Conservation (phyloP, 1,140 invertebrate species). For the Globodera ellingtonae region DNA sequence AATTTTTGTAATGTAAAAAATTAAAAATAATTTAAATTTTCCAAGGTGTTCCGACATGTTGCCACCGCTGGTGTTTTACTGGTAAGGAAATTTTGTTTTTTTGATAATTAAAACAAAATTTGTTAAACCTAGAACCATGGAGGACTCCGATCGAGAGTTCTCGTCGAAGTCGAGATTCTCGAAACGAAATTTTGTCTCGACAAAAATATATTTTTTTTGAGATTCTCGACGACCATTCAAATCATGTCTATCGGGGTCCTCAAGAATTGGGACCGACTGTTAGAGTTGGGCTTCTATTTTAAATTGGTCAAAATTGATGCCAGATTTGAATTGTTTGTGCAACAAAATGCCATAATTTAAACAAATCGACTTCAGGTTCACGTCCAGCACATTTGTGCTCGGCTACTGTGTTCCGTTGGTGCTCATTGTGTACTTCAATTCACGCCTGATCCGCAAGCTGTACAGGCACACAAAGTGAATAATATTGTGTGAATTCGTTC, state of each 20-base stretch:
- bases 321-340: too few relatives aligned
- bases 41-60: constrained; percentile 56
- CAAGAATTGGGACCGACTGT: too few relatives aligned
- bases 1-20: background rate
- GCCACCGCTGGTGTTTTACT: constrained; percentile 59
- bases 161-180: too few relatives aligned
- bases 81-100: constrained; percentile 32
- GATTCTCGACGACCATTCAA: too few relatives aligned
- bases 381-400: constrained; percentile 52
- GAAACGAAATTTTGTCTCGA: too few relatives aligned
- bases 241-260: too few relatives aligned
- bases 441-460: constrained; percentile 53
- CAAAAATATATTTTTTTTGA: too few relatives aligned
- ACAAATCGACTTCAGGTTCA: constrained; percentile 18
- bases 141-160: constrained; percentile 24
- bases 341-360: background rate
- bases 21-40: background rate
- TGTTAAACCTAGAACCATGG: background rate
- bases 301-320: too few relatives aligned
- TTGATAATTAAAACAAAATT: background rate
- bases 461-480: constrained; percentile 56
- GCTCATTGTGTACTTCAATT: constrained; percentile 61
- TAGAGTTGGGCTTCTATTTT: too few relatives aligned
- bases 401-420: constrained; percentile 56
- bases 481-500: constrained; percentile 17